These are phyloP conservation scores for Agriotes lineatus DNA, from an alignment of 2,888 invertebrate genomes.

Conservation along the genomic window DNA sequence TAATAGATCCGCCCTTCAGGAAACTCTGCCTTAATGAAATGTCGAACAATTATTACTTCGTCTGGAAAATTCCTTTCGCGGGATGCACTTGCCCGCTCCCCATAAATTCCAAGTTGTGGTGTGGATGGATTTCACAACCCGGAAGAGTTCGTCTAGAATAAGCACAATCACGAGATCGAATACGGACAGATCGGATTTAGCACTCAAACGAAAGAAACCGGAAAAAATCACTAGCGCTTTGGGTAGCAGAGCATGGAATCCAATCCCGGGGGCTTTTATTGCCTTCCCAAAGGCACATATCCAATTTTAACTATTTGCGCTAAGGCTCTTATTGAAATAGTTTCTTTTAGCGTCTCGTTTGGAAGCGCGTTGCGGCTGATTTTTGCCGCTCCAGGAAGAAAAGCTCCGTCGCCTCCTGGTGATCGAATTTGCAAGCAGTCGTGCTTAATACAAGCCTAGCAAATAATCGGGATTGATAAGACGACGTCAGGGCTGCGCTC, in stretches of 20 bases:
- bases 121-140: slow-evolving; percentile 11
- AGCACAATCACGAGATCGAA: slow-evolving; percentile 20
- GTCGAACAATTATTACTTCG: too few species aligned
- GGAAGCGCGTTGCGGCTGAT: background rate
- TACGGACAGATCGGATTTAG: slow-evolving; percentile 33
- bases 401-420: background rate
- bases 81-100: too few species aligned
- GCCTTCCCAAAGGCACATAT: slow-evolving; percentile 31
- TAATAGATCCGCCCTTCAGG: background rate
- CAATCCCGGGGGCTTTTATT: slow-evolving; percentile 36
- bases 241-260: slow-evolving; percentile 36
- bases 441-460: slow-evolving; percentile 12
- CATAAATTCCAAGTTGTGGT: too few species aligned
- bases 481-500: slow-evolving; percentile 11
- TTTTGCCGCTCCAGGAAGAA: background rate
- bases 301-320: slow-evolving; percentile 36
- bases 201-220: slow-evolving; percentile 34
- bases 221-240: slow-evolving; percentile 34
- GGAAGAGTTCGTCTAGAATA: slow-evolving; percentile 16
- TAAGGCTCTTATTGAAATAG: slow-evolving; percentile 30
- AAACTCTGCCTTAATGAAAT: too few species aligned
- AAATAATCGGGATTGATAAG: slow-evolving; percentile 22
- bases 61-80: too few species aligned
- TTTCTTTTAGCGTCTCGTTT: slow-evolving; percentile 19
- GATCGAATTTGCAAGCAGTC: background rate